phyloP scores from a whole-genome alignment of 2,113 vertebrate genomes.

The Pungitius pungitius region DNA sequence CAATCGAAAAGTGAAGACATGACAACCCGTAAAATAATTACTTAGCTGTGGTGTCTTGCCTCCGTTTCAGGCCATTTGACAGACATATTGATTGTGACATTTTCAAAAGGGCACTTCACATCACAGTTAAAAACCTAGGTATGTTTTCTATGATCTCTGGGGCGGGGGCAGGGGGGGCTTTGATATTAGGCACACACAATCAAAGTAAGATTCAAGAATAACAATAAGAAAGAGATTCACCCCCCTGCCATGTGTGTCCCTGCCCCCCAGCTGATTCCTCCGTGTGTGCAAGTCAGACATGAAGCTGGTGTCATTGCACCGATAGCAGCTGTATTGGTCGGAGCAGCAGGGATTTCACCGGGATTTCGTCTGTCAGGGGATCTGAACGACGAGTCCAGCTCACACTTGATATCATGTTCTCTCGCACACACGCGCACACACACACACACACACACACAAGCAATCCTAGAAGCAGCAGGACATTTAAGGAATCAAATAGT shows the following conservation, averaged over 20 bases:
- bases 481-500: constrained; percentile 10
- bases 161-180: background rate
- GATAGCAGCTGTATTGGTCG: constrained; percentile 34
- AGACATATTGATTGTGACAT: constrained; percentile 57
- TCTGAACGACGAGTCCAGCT: constrained; percentile 57
- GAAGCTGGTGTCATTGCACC: constrained; percentile 16
- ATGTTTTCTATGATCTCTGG: constrained; percentile 43
- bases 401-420: constrained; percentile 41
- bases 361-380: constrained; percentile 54
- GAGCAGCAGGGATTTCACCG: constrained; percentile 41
- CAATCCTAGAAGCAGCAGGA: constrained; percentile 35
- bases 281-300: constrained; percentile 14
- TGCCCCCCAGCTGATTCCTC: constrained; percentile 47
- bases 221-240: constrained; percentile 47
- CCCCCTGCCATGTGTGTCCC: constrained; percentile 42
- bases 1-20: constrained; percentile 3
- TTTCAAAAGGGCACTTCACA: constrained; percentile 57
- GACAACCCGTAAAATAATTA: background rate
- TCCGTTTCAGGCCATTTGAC: constrained; percentile 34
- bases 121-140: constrained; percentile 60
- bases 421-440: constrained; percentile 25
- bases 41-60: background rate
- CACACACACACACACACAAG: constrained; percentile 22
- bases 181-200: constrained; percentile 29
- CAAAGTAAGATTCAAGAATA: constrained; percentile 22